Percentiles rank a stretch among this genome's conserved stretches.
These are phyloP conservation scores for Empidonax traillii DNA, from an alignment of 2,113 vertebrate species.

Conservation along the genomic window DNA sequence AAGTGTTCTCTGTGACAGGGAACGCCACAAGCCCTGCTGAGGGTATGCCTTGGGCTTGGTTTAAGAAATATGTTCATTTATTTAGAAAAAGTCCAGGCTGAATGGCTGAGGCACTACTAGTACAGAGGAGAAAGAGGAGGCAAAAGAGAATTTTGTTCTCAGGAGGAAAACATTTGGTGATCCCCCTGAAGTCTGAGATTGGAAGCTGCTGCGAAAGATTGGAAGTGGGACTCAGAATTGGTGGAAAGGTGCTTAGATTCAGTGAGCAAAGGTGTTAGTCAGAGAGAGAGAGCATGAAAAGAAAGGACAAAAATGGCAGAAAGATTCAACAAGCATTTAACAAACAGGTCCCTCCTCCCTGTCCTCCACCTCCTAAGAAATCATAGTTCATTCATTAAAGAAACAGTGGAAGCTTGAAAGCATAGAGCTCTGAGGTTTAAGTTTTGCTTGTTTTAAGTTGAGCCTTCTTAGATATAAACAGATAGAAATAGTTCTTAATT, in stretches of 20 bases:
- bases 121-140: neutral
- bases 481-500: neutral
- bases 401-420: neutral
- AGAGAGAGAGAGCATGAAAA: neutral
- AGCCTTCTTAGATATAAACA: neutral
- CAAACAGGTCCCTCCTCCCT: neutral
- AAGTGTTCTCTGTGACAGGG: neutral
- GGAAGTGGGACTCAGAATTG: neutral
- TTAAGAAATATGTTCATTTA: neutral
- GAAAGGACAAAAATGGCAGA: neutral
- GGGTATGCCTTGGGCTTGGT: neutral
- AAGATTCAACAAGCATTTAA: neutral
- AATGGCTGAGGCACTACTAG: neutral
- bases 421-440: neutral
- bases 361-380: neutral
- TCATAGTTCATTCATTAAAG: neutral
- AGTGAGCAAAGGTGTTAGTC: neutral
- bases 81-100: neutral
- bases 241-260: neutral
- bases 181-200: neutral
- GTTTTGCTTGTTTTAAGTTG: neutral
- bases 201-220: neutral
- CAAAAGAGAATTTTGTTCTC: neutral
- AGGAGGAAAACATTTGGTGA: neutral
- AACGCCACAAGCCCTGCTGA: rapidly evolving